Conservation (phyloP, 2,888 invertebrate species). For the Lasioglossum pauxillum region DNA sequence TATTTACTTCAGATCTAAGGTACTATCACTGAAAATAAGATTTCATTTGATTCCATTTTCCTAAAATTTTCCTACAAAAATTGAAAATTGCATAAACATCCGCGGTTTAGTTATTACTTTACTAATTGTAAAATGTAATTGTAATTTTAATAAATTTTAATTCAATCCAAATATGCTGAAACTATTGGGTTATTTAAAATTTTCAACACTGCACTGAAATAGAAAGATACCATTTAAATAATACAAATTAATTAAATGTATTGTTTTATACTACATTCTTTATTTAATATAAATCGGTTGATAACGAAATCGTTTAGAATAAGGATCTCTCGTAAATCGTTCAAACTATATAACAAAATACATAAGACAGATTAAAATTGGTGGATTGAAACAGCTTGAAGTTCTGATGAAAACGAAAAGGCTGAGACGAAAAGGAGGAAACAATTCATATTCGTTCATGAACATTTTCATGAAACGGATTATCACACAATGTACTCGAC, state of each 20-base stretch:
- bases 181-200: background rate
- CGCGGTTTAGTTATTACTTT: background rate
- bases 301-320: background rate
- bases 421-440: background rate
- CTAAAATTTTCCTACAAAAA: too few species aligned
- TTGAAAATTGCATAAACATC: too few species aligned
- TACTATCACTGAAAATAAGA: too few species aligned
- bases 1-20: too few species aligned
- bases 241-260: background rate
- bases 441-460: constrained; percentile 18
- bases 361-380: background rate
- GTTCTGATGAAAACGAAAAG: background rate
- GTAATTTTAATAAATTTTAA: background rate
- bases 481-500: constrained; percentile 48
- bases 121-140: background rate
- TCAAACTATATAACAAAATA: background rate
- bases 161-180: background rate
- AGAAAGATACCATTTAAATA: background rate
- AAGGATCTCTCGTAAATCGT: background rate
- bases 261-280: background rate
- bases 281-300: background rate
- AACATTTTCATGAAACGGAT: constrained; percentile 49
- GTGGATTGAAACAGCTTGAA: background rate
- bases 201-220: background rate
- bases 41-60: too few species aligned